Percentiles rank a stretch among this genome's conserved stretches.
These are phyloP conservation scores for Noctilio leporinus DNA, from an alignment of 2,113 vertebrate genomes.

Conservation along the genomic window DNA sequence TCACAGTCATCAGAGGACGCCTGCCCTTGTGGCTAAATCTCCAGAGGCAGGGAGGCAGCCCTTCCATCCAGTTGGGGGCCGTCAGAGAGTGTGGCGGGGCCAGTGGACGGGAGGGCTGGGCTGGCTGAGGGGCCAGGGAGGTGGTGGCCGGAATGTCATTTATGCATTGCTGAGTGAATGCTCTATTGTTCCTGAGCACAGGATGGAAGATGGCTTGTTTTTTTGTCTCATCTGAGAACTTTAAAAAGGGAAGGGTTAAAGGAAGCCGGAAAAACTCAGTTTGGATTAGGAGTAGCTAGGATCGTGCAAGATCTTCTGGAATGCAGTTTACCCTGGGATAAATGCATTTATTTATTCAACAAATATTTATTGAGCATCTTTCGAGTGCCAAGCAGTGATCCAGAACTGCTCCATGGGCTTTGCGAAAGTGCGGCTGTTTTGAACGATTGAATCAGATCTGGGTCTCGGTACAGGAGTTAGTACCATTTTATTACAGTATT, in stretches of 20 bases:
- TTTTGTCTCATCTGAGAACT: slow-evolving; percentile 4
- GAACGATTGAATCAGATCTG: slow-evolving; percentile 18
- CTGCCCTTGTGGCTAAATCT: not conserved
- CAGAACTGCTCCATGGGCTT: not conserved
- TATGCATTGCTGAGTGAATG: not conserved
- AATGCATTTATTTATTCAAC: not conserved
- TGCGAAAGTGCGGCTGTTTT: not conserved
- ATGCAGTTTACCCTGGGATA: not conserved
- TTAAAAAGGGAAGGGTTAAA: not conserved
- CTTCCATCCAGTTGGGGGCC: not conserved
- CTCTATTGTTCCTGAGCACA: not conserved
- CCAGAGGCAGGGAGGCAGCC: not conserved
- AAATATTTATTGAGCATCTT: not conserved
- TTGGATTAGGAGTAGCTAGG: not conserved
- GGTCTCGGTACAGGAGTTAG: slow-evolving; percentile 13
- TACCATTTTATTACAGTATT: not conserved
- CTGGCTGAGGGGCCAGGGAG: not conserved
- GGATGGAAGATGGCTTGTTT: not conserved
- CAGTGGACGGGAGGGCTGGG: not conserved
- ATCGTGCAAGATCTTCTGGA: not conserved
- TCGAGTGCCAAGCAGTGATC: not conserved
- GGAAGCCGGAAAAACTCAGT: not conserved
- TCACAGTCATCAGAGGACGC: too few relatives aligned
- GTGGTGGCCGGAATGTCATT: not conserved
- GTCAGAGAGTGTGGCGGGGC: not conserved